Base-by-base conservation (phyloP, 2,888 invertebrate genomes). In the Noctua fimbriata region DNA sequence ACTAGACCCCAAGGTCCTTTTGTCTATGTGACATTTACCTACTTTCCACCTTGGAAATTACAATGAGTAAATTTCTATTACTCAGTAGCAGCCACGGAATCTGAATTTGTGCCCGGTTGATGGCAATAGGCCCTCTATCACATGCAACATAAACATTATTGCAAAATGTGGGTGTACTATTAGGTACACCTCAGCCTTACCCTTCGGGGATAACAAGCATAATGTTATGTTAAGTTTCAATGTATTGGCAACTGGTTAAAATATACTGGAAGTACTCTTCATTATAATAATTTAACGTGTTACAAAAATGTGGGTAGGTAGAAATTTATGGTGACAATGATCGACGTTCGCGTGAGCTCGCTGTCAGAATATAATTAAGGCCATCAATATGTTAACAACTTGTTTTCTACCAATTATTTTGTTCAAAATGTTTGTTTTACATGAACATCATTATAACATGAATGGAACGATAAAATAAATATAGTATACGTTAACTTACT, bases 321-420 rank as follows among this genome's bases (percentile, higher is more conserved):
- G 41, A 65, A 73, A 24, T 73, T 82, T 67, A 69, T 82, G 28
- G 32, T 18, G 67, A 44, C n/a, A 65, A 44, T 60, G 52, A 67
- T 82, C 58, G 58, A 80, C 32, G 77, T 60, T 69, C 52, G 44
- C 69, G 76, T 83, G 83, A 18, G 36, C 44, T 76, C 14, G 67
- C 70, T 80, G 44, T 60, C 58, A 36, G 49, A 18, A 60, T 52
- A 67, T 80, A 44, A 82, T 52, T 82, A 69, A 18, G 36, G 52
- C 18, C 60, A 47, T 80, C 32, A 83, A 60, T 58, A 75, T 58
- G 41, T 67, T 58, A 52, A 75, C 75, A 80, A 82, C 49, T 66
- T 60, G 65, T 49, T 74, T 67, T 75, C 32, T 60, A 52, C 4
- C 14, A 60, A 66, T 74, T 67, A 66, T 69, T 44, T 28, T 36